Percentiles rank a stretch among this genome's conserved stretches.
Evolutionary conservation across 2,113 vertebrate genomes (phyloP).

Genomic region (Perca flavescens): DNA sequence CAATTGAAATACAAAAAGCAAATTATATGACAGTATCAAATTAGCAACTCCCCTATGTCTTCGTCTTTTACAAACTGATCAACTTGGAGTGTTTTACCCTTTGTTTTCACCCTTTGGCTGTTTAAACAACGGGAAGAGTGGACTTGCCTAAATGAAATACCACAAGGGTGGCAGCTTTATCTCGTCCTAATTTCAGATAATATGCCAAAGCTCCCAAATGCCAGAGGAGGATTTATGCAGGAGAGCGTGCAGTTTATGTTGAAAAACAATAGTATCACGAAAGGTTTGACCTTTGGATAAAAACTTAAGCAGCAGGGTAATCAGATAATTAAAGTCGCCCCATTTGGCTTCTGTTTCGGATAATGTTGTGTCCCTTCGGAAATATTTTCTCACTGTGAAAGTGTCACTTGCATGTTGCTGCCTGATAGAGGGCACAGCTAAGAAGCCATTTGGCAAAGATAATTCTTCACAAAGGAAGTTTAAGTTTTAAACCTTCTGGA

Average conservation of each 20-base stretch:
- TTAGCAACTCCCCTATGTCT: too few species aligned
- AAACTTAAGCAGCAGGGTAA: slow-evolving; percentile 52
- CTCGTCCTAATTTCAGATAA: slow-evolving; percentile 21
- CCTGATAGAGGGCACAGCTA: slow-evolving; percentile 45
- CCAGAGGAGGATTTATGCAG: slow-evolving; percentile 48
- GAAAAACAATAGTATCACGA: slow-evolving; percentile 32
- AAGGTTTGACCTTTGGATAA: slow-evolving; percentile 63
- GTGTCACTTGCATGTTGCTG: slow-evolving; percentile 50
- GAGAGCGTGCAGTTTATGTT: slow-evolving; percentile 22
- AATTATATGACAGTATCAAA: too few species aligned
- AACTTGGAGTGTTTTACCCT: too few species aligned
- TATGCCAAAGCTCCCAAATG: slow-evolving; percentile 33
- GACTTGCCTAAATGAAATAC: slow-evolving; percentile 24
- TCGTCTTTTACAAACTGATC: too few species aligned
- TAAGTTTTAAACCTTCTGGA: slow-evolving; percentile 49
- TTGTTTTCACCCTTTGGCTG: slow-evolving; percentile 4
- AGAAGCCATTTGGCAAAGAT: slow-evolving; percentile 34
- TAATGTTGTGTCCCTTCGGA: slow-evolving; percentile 48
- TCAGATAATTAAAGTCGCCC: slow-evolving; percentile 55
- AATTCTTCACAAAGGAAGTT: slow-evolving; percentile 47
- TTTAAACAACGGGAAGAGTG: slow-evolving; percentile 9
- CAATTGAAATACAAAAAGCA: too few species aligned
- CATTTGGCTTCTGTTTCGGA: slow-evolving; percentile 24
- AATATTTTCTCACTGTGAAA: slow-evolving; percentile 32
- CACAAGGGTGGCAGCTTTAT: slow-evolving; percentile 40